Evolutionary conservation across 2,113 vertebrate genomes (phyloP), one percentile per base, ranked within the genome.

Genomic region (Anoplopoma fimbria): DNA sequence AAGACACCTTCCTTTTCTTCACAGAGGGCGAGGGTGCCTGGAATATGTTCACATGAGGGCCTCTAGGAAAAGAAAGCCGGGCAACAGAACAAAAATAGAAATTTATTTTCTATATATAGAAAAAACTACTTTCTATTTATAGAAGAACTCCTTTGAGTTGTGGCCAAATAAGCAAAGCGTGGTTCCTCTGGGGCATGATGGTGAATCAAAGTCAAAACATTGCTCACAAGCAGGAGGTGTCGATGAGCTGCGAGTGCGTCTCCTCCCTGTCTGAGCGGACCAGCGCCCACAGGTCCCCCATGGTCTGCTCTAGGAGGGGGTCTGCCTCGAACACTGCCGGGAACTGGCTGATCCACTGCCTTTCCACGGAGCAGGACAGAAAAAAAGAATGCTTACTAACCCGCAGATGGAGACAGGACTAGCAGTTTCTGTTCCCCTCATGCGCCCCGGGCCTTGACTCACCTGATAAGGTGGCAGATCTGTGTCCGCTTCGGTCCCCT

Each of bases 1-100:
- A 79, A 0, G 97, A 98, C n/a, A 98, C 97, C 88, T 98, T 98
- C 82, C 97, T 92, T 88, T 98, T 98, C 89, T 98, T 98, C 87
- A 97, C 95, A 6, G 95, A 94, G 61, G 95, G 93, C 0, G 97
- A 96, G 1, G 96, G 96, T 7, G 92, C 94, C 68, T 93, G 92
- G n/a, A 86, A 92, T 27, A 92, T 67, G 86, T 92, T 93, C 60
- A 40, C 78, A 64, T 93, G 82, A 79, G 92, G 85, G 84, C 75
- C 94, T 78, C 95, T 95, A 79, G 78, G 79, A 76, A 81, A 82
- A 72, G 38, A 65, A 65, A 65, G 29, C 55, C 38, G 72, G 62
- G 51, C 19, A 33, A 72, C 23, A 23, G 7, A 42, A 80, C 42
- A 69, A 45, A 64, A 75, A 80, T 42, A 67, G 57, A 70, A 0